Base-by-base conservation (phyloP, 2,113 vertebrate species). In the Cranoglanis bouderius region DNA sequence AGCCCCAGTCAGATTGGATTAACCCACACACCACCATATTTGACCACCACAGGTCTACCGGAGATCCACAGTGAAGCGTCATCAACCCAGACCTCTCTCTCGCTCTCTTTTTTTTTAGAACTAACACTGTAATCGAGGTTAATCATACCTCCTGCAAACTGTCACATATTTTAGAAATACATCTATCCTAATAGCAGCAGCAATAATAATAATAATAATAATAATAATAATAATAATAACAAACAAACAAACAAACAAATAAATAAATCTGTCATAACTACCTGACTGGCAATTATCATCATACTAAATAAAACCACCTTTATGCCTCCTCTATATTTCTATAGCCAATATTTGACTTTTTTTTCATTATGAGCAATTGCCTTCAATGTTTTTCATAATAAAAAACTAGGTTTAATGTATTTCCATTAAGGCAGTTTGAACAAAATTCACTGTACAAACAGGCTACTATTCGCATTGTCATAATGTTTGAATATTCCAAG, bases 1-100 rank as follows among this genome's bases (percentile, higher is more conserved):
- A 70, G 83, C 51, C 43, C 38, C 43, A 78, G 10, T 85, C 65
- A 74, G 82, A 87, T 49, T 89, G 82, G 74, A 89, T 91, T 91
- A 89, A 85, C 78, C 75, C 82, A 89, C 82, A 67, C 57, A 74
- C 24, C 46, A 61, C 57, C 88, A 85, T 85, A 88, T 85, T 85
- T 77, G 61, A 88, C 65, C 87, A 88, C 65, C 65, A 85, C 53
- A 61, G 82, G 82, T 75, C 82, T 49, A 85, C 67, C 74, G 70
- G 82, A 88, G 70, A 84, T 77, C 40, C 38, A 51, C 72, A 65
- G 40, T 53, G 59, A 84, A 49, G 38, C 70, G 24, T 88, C 40
- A 57, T 49, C 65, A 70, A 82, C 35, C 53, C 55, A 43, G 35
- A 43, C 55, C 55, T 18, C 51, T 35, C 51, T 35, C 32, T 72